These are phyloP conservation scores for Drosophila punjabiensis DNA, from an alignment of 1,140 invertebrate genomes.

Conservation along the genomic window DNA sequence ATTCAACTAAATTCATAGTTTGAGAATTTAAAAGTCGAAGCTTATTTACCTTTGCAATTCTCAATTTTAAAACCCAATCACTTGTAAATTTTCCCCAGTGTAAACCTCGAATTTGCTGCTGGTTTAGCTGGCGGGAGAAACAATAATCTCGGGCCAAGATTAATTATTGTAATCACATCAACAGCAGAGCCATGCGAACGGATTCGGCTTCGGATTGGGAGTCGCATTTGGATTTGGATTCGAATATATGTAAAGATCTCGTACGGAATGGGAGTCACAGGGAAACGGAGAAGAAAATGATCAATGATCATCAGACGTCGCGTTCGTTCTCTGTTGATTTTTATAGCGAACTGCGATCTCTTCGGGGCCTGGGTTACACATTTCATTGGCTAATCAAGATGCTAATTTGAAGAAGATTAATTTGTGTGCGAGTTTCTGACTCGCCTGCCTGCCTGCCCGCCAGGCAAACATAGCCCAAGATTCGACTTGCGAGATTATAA, in stretches of 20 bases:
- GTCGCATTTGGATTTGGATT: constrained; percentile 14
- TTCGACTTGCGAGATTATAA: constrained; percentile 53
- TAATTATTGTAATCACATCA: constrained; percentile 85
- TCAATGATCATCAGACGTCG: constrained; percentile 72
- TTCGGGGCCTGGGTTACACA: constrained; percentile 72
- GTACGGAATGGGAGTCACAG: constrained; percentile 16
- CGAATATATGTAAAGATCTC: background rate
- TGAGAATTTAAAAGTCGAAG: no score
- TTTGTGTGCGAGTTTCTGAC: constrained; percentile 70
- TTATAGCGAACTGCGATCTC: constrained; percentile 63
- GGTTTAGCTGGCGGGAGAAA: constrained; percentile 52
- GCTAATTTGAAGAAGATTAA: constrained; percentile 85
- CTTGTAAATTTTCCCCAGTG: background rate
- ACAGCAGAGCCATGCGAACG: constrained; percentile 73
- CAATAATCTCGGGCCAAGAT: constrained; percentile 80
- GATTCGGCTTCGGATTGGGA: constrained; percentile 24
- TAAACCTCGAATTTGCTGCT: constrained; percentile 36
- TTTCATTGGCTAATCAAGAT: constrained; percentile 85
- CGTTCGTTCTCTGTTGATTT: constrained; percentile 72
- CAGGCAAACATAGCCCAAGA: constrained; percentile 54
- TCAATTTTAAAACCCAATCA: background rate
- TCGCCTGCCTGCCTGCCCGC: constrained; percentile 21
- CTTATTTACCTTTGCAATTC: background rate
- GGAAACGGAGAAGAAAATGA: constrained; percentile 59
- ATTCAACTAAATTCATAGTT: no score